Percentiles rank a stretch among this genome's conserved stretches.
Conservation (phyloP, 2,888 invertebrate genomes). For the Drosophila hamatofila region DNA sequence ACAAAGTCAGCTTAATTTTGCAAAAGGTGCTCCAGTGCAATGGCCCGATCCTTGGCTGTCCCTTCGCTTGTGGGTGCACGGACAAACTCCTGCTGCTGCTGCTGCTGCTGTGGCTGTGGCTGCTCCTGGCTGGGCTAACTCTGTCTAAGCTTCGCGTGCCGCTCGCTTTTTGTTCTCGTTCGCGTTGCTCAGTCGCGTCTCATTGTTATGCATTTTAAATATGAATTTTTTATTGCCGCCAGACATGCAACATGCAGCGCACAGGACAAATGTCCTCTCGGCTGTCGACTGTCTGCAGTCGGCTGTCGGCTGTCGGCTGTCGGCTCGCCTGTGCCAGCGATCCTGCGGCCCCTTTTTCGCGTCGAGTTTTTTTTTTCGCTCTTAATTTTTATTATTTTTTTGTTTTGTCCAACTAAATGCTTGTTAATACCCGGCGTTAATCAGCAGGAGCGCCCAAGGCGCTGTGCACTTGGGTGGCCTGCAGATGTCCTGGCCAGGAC, state of each 20-base stretch:
- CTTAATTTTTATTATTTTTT: not conserved
- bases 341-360: slow-evolving; percentile 15
- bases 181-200: slow-evolving; percentile 36
- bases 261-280: slow-evolving; percentile 23
- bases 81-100: not conserved
- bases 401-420: slow-evolving; percentile 62
- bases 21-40: slow-evolving; percentile 50
- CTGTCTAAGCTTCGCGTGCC: slow-evolving; percentile 53
- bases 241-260: slow-evolving; percentile 55
- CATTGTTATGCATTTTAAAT: slow-evolving; percentile 80
- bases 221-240: slow-evolving; percentile 70
- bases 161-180: slow-evolving; percentile 48
- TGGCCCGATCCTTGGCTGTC: slow-evolving; percentile 13
- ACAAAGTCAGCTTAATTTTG: slow-evolving; percentile 70
- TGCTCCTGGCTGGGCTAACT: slow-evolving; percentile 7
- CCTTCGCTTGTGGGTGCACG: slow-evolving; percentile 31
- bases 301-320: slow-evolving; percentile 18
- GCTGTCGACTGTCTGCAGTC: slow-evolving; percentile 6
- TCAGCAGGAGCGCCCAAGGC: slow-evolving; percentile 59
- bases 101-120: not conserved
- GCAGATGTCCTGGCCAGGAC: slow-evolving; percentile 32
- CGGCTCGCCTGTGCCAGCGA: slow-evolving; percentile 27
- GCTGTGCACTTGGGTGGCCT: slow-evolving; percentile 49
- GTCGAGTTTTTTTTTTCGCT: not conserved
- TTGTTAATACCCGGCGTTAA: slow-evolving; percentile 74